phyloP scores from a whole-genome alignment of 2,113 vertebrate species.

The Varanus salvator region DNA sequence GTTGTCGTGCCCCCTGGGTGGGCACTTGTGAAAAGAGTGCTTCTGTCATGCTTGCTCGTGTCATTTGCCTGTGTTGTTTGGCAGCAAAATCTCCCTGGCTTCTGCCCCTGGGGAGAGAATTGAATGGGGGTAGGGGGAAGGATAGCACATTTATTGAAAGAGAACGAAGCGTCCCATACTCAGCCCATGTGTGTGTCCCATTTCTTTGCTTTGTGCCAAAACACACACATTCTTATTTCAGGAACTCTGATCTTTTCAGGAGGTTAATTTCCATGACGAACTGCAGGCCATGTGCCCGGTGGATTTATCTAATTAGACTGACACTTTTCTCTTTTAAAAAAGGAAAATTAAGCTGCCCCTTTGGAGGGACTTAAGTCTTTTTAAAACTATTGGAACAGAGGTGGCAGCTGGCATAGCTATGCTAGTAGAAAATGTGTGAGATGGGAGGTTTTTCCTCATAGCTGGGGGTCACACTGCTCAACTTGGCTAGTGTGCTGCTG shows the following conservation, averaged over 20 bases:
- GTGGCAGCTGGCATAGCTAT: constrained; percentile 40
- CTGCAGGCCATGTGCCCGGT: constrained; percentile 80
- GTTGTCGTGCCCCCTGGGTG: no score
- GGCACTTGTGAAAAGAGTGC: background rate
- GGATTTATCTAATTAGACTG: constrained; percentile 87
- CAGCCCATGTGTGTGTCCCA: constrained; percentile 68
- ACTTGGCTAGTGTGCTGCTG: constrained; percentile 14
- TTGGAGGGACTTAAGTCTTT: constrained; percentile 74
- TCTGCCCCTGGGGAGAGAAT: background rate
- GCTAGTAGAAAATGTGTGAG: constrained; percentile 5
- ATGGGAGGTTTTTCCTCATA: background rate
- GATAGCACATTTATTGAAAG: background rate
- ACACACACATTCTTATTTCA: constrained; percentile 83
- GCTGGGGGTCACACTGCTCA: constrained; percentile 21
- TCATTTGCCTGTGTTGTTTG: background rate
- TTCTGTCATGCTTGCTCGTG: background rate
- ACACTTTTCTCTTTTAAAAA: constrained; percentile 82
- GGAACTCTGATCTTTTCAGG: constrained; percentile 83
- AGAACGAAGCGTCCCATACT: constrained; percentile 54
- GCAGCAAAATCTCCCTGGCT: background rate
- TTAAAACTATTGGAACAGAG: constrained; percentile 61
- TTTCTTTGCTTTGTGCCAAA: constrained; percentile 81
- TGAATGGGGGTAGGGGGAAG: no score
- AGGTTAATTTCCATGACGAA: constrained; percentile 89
- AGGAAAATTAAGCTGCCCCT: constrained; percentile 75